These are phyloP conservation scores for Lycaon pictus DNA, from an alignment of 2,113 vertebrate species.

Conservation along the genomic window DNA sequence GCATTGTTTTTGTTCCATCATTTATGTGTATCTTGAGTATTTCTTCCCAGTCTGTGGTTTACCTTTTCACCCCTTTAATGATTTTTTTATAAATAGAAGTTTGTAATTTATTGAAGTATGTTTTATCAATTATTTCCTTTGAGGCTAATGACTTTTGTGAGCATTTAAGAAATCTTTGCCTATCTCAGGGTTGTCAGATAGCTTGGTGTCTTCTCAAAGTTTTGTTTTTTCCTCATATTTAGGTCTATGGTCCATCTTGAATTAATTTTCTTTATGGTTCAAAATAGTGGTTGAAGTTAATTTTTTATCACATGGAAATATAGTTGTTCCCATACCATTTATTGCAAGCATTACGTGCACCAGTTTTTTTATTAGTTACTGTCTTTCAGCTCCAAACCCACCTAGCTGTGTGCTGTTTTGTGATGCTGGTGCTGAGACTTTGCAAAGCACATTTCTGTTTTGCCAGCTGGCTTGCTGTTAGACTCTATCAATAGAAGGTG, in stretches of 20 bases:
- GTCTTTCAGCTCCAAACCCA: background rate
- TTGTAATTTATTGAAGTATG: background rate
- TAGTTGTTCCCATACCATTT: constrained; percentile 12
- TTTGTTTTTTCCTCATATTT: constrained; percentile 13
- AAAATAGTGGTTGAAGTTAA: constrained; percentile 16
- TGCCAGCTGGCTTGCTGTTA: background rate
- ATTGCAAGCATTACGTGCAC: background rate
- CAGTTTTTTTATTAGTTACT: background rate
- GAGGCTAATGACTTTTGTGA: background rate
- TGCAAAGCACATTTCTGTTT: background rate
- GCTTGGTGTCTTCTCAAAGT: background rate
- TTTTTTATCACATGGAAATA: constrained; percentile 37
- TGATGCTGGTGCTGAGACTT: background rate
- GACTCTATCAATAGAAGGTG: background rate
- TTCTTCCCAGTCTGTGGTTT: background rate
- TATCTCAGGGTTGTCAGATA: background rate
- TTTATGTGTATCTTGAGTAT: background rate
- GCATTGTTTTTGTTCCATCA: background rate
- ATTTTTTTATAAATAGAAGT: background rate
- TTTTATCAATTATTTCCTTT: constrained; percentile 18
- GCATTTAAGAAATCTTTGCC: background rate
- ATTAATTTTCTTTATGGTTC: constrained; percentile 42
- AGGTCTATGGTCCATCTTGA: constrained; percentile 49
- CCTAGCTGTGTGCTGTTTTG: background rate
- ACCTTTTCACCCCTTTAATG: background rate